Evolutionary conservation across 2,113 vertebrate species (phyloP).

Genomic region (Cebus imitator): DNA sequence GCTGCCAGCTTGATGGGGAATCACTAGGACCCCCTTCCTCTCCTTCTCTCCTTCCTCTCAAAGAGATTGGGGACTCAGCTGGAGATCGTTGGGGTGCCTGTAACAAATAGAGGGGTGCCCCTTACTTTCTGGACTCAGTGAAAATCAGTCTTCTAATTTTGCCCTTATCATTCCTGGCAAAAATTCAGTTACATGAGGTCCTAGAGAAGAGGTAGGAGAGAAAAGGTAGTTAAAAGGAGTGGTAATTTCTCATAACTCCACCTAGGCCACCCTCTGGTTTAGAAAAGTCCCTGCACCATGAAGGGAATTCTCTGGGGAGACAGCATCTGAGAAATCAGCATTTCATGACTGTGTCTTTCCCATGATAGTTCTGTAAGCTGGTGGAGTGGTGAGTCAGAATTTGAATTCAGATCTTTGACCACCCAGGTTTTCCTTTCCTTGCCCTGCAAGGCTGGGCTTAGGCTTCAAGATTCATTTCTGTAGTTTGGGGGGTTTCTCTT

Average conservation of each 20-base stretch:
- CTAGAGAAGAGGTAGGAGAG: not conserved
- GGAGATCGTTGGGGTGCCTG: not conserved
- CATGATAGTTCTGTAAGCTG: not conserved
- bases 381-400: not conserved
- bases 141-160: not conserved
- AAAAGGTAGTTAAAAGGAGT: not conserved
- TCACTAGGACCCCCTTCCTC: accelerated
- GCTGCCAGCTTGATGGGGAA: not conserved
- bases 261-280: not conserved
- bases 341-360: not conserved
- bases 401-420: not conserved
- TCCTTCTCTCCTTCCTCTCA: not conserved
- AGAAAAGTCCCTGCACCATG: not conserved
- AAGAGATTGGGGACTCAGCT: not conserved
- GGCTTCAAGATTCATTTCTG: not conserved
- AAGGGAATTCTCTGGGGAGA: not conserved
- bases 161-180: not conserved
- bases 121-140: not conserved
- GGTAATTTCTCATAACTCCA: not conserved
- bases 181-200: not conserved
- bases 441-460: accelerated
- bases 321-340: not conserved
- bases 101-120: too few species aligned
- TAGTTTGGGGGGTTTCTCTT: not conserved
- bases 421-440: not conserved